Conservation (phyloP, 2,888 invertebrate genomes). For the Eledone cirrhosa region DNA sequence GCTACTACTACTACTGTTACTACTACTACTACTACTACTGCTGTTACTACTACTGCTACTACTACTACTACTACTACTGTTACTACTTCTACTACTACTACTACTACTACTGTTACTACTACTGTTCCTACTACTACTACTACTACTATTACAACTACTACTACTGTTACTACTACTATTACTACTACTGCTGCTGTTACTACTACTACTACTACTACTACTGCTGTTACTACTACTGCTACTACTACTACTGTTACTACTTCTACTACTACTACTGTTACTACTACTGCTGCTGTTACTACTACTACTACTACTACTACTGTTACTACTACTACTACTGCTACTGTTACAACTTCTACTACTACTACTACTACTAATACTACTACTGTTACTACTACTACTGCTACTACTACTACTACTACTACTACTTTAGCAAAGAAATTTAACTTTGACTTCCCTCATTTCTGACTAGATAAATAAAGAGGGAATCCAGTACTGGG, state of each 20-base stretch:
- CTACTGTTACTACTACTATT: not conserved
- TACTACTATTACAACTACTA: too few relatives aligned
- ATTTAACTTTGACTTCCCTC: too few relatives aligned
- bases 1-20: conserved; percentile 25
- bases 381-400: too few relatives aligned
- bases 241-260: conserved; percentile 21
- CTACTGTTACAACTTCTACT: too few relatives aligned
- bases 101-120: too few relatives aligned
- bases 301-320: conserved; percentile 25
- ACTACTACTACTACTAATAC: too few relatives aligned
- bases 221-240: conserved; percentile 22
- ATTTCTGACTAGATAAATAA: too few relatives aligned
- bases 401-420: conserved; percentile 23
- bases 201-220: conserved; percentile 23
- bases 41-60: conserved; percentile 23
- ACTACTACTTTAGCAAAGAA: conserved; percentile 31
- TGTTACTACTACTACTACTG: conserved; percentile 23
- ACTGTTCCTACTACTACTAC: too few relatives aligned
- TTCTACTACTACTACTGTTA: conserved; percentile 20
- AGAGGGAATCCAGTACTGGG: too few relatives aligned
- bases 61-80: conserved; percentile 26
- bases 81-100: conserved; percentile 29
- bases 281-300: conserved; percentile 10
- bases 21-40: conserved; percentile 21
- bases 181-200: conserved; percentile 20